phyloP scores from a whole-genome alignment of 2,113 vertebrate genomes.

The Megatriorchis doriae region DNA sequence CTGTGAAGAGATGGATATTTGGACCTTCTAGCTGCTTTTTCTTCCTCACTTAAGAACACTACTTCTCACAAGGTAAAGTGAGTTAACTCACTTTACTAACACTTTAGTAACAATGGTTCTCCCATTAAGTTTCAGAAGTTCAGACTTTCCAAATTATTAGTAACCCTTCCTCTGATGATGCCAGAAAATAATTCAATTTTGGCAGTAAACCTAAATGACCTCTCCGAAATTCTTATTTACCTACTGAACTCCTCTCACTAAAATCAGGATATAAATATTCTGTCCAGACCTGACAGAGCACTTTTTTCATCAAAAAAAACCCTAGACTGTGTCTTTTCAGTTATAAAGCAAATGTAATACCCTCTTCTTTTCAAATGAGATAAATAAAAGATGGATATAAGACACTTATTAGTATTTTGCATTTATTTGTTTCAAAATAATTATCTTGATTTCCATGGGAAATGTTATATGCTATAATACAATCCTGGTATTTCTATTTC shows the following conservation, averaged over 20 bases:
- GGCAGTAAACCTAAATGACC: background rate
- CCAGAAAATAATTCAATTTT: background rate
- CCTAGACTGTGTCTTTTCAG: background rate
- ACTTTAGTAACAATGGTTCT: background rate
- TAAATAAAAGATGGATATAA: background rate
- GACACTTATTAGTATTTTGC: background rate
- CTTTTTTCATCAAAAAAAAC: background rate
- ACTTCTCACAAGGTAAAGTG: background rate
- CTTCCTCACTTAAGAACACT: background rate
- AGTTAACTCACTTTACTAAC: background rate
- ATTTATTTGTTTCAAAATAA: background rate
- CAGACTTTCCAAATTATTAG: background rate
- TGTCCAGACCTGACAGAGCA: background rate
- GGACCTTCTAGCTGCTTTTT: background rate
- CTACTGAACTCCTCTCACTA: background rate
- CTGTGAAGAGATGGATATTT: background rate
- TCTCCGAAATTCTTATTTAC: background rate
- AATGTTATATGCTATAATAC: background rate
- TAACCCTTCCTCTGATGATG: background rate
- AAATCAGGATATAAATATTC: background rate
- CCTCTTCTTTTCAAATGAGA: background rate
- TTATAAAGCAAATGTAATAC: background rate
- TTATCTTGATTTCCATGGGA: background rate
- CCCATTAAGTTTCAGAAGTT: background rate
- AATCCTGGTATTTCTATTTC: constrained; percentile 78